Percentiles rank a stretch among this genome's conserved stretches.
These are phyloP conservation scores for Pluvianellus socialis DNA, from an alignment of 2,113 vertebrate genomes.

Conservation along the genomic window DNA sequence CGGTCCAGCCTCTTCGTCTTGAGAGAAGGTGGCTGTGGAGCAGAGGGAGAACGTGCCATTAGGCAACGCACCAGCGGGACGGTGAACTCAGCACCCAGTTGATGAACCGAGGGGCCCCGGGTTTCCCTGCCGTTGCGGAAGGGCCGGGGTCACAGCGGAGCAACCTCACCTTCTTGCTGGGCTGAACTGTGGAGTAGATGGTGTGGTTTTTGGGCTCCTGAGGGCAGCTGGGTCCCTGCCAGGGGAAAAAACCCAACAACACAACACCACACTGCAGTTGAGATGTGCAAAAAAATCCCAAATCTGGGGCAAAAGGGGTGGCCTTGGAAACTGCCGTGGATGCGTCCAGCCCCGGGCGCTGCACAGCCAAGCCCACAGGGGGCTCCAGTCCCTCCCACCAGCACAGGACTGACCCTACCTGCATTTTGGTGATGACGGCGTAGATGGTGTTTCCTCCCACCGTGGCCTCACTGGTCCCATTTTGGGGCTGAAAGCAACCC, in stretches of 20 bases:
- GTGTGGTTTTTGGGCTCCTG: background rate
- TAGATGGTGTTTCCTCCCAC: background rate
- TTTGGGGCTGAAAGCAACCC: background rate
- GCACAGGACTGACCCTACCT: background rate
- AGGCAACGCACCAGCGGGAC: rapidly evolving
- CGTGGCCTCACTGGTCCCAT: rapidly evolving
- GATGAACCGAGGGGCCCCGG: rapidly evolving
- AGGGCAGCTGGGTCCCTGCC: rapidly evolving
- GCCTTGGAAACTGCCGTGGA: background rate
- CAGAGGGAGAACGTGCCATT: background rate
- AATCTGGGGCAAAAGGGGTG: background rate
- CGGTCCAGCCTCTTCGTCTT: background rate
- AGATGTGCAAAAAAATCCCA: background rate
- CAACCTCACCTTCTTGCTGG: background rate
- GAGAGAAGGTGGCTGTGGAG: background rate
- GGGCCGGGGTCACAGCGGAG: rapidly evolving
- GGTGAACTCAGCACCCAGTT: rapidly evolving
- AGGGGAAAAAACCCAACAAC: background rate
- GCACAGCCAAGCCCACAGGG: background rate
- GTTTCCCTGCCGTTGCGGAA: rapidly evolving
- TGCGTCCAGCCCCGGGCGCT: too few species aligned
- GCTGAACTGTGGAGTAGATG: background rate
- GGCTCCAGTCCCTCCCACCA: rapidly evolving
- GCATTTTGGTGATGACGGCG: rapidly evolving
- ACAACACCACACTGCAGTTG: rapidly evolving